Evolutionary conservation across 2,888 invertebrate genomes (phyloP).

Genomic region (Syrphus vitripennis): DNA sequence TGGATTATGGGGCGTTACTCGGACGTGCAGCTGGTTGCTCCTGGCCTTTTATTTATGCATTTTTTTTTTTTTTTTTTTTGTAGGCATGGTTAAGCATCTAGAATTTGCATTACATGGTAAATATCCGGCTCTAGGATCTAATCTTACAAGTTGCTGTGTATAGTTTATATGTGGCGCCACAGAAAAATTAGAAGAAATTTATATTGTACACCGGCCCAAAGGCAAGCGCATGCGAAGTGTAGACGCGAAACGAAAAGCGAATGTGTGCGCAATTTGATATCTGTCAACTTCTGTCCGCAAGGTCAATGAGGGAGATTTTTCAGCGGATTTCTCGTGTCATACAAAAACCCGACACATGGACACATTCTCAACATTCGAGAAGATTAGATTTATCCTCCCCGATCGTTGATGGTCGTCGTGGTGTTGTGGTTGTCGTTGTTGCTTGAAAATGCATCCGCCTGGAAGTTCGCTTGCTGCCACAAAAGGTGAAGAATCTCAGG

Average conservation of each 20-base stretch:
- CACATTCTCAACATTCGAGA: conserved; percentile 41
- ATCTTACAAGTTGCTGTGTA: conserved; percentile 35
- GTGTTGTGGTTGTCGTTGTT: neutral
- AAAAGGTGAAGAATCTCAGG: conserved; percentile 11
- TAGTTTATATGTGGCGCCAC: conserved; percentile 62
- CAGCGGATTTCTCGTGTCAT: conserved; percentile 60
- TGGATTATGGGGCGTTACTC: conserved; percentile 54
- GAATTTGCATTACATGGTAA: conserved; percentile 63
- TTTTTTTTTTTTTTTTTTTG: neutral
- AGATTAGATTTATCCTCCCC: conserved; percentile 56
- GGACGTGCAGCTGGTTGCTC: conserved; percentile 62
- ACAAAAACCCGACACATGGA: conserved; percentile 37
- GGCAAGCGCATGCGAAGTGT: conserved; percentile 3
- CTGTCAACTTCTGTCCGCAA: conserved; percentile 71
- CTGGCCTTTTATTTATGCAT: conserved; percentile 45
- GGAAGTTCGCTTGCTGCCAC: neutral
- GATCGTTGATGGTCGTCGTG: neutral
- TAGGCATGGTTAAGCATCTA: conserved; percentile 41
- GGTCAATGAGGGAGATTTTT: conserved; percentile 68
- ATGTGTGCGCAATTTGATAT: conserved; percentile 67
- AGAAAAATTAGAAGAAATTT: conserved; percentile 66
- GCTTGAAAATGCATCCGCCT: conserved; percentile 16
- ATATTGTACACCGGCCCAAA: conserved; percentile 21
- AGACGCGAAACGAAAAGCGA: conserved; percentile 39
- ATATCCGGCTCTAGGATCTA: conserved; percentile 62